Base-by-base conservation (phyloP, 53 echinoderm and acorn worm genomes). In the Holothuria scabra region DNA sequence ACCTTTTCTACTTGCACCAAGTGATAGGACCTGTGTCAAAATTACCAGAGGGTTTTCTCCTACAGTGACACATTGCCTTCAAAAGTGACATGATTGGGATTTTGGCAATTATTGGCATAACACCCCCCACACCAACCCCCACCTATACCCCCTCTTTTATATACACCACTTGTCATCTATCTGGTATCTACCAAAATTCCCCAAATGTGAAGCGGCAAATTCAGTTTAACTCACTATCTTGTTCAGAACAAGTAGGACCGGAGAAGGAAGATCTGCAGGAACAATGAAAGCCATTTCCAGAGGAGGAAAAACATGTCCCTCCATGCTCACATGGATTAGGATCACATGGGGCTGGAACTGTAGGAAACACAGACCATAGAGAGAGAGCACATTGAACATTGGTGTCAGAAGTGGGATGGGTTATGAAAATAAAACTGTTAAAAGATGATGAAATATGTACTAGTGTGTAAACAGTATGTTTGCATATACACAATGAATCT, bases 271-370 rank as follows among this genome's bases (percentile, higher is more conserved):
- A 84, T 14, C 58, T 60, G 71, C 55, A 87, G 32, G 59, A 30
- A n/a, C 21, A 69, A 22, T 21, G 66, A 79, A 84, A 91, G 11
- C 34, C 52, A 63, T 87, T 87, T 29, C 24, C 24, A 10, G 59
- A 38, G 20, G 28, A 11, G 48, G 64, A 34, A 35, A 74, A 38
- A 60, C 91, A 91, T 0, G 85, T 85, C 31, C 91, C 91, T 34
- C 91, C 80, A 30, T 91, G 79, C 21, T 62, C 70, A 80, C 91
- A 91, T 18, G 87, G 91, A 34, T 84, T 79, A 14, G 74, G 65
- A 52, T 81, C 22, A 33, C 86, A 86, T 35, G 86, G 79, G 22
- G 72, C 72, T 72, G 72, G 33, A 30, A 44, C 24, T 32, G 34
- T 22, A 32, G 21, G 10, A 41, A 71, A 34, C 44, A 52, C 44